A percentile compares a stretch with the other conserved stretches of the same genome.
These are phyloP conservation scores for Tiliqua scincoides DNA, from an alignment of 2,113 vertebrate species.

Conservation along the genomic window DNA sequence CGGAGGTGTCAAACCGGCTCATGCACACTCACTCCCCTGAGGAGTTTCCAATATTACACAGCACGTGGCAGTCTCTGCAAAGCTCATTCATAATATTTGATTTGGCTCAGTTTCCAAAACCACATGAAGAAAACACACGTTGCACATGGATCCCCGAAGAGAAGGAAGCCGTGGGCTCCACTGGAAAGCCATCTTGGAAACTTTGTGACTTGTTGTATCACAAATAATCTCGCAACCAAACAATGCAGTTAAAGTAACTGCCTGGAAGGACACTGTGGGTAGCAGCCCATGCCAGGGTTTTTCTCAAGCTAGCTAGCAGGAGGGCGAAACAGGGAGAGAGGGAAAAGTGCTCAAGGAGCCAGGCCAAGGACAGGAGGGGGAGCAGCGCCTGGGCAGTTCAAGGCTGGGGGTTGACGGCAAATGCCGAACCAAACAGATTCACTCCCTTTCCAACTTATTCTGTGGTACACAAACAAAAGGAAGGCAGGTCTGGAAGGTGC, in stretches of 20 bases:
- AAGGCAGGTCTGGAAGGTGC: not conserved
- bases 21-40: not conserved
- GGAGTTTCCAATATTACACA: not conserved
- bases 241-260: not conserved
- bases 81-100: slow-evolving; percentile 27
- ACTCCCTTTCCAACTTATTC: slow-evolving; percentile 62
- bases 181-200: slow-evolving; percentile 58
- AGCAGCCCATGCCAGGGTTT: not conserved
- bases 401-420: not conserved
- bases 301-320: not conserved
- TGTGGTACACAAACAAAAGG: slow-evolving; percentile 59
- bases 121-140: slow-evolving; percentile 35
- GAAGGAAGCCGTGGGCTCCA: slow-evolving; percentile 54
- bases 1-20: slow-evolving; percentile 5
- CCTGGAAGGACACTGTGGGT: slow-evolving; percentile 35
- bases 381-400: slow-evolving; percentile 41
- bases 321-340: fast-evolving
- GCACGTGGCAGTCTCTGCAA: slow-evolving; percentile 35
- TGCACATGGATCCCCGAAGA: slow-evolving; percentile 29
- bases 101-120: slow-evolving; percentile 60
- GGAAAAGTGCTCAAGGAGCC: slow-evolving; percentile 42
- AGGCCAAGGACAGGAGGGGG: slow-evolving; percentile 56
- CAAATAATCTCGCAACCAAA: slow-evolving; percentile 32
- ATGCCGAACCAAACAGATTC: slow-evolving; percentile 44
- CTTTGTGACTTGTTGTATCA: slow-evolving; percentile 17